phyloP scores from a whole-genome alignment of 1,140 invertebrate genomes.

The Caligus rogercresseyi region DNA sequence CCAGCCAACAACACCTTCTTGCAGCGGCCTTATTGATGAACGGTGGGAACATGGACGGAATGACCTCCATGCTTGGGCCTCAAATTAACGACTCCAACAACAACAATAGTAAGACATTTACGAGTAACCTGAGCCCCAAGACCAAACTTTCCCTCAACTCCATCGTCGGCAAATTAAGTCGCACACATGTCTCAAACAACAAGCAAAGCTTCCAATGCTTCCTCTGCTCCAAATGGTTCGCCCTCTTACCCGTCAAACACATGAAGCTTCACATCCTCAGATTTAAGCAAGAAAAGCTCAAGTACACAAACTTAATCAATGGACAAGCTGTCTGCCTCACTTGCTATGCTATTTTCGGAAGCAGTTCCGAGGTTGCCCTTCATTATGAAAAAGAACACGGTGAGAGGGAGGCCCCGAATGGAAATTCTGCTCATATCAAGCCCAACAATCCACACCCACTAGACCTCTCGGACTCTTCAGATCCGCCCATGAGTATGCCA shows the following conservation, averaged over 20 bases:
- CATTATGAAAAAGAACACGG: not conserved
- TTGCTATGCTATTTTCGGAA: not conserved
- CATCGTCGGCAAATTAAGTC: slow-evolving; percentile 3
- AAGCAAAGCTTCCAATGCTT: slow-evolving; percentile 12
- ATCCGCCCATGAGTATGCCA: not conserved
- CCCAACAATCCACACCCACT: not conserved
- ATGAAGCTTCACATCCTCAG: slow-evolving; percentile 9
- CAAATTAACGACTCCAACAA: not conserved
- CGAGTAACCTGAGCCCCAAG: not conserved
- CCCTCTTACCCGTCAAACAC: slow-evolving; percentile 15
- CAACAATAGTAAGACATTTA: too few relatives aligned
- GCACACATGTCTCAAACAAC: not conserved
- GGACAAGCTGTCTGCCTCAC: not conserved
- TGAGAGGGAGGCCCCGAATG: not conserved
- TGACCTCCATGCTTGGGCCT: not conserved
- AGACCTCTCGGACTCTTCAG: not conserved
- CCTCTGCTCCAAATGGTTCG: slow-evolving; percentile 17
- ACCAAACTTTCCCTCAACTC: not conserved
- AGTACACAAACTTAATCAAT: slow-evolving; percentile 1
- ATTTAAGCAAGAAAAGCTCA: slow-evolving; percentile 5
- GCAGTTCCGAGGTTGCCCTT: not conserved
- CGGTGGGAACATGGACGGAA: not conserved
- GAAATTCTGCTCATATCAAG: not conserved
- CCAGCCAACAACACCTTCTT: not conserved
- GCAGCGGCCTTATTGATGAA: not conserved